phyloP scores from a whole-genome alignment of 2,797 vertebrate genomes.

The Halcyon leucocephala region DNA sequence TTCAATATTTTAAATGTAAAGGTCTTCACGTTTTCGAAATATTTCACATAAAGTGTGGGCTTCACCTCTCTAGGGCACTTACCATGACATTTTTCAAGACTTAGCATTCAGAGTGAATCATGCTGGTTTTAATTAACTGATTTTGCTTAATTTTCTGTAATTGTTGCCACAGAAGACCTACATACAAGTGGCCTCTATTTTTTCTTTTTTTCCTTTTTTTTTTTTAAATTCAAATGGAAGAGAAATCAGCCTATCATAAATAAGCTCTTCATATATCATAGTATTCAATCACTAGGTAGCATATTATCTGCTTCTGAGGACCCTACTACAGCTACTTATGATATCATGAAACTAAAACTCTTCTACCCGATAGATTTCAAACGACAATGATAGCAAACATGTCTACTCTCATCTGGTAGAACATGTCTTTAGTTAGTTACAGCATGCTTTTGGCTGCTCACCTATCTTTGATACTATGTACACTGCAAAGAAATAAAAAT shows the following conservation, averaged over 20 bases:
- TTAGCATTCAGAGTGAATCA: background rate
- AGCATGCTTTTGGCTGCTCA: background rate
- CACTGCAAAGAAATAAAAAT: background rate
- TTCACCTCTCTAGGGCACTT: background rate
- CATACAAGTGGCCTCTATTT: background rate
- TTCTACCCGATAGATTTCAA: background rate
- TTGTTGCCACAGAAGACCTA: background rate
- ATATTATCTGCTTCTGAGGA: background rate
- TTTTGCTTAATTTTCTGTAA: background rate
- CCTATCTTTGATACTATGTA: background rate
- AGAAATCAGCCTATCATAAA: background rate
- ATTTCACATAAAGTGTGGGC: background rate
- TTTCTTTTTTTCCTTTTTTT: no score
- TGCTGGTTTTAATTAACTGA: background rate
- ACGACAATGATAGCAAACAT: background rate
- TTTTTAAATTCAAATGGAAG: background rate
- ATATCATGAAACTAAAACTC: background rate
- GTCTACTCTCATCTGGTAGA: background rate
- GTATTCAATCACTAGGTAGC: background rate
- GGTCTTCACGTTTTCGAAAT: background rate
- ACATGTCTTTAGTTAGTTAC: background rate
- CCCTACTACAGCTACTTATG: background rate
- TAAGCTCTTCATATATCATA: background rate
- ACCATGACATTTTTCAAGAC: background rate
- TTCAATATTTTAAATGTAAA: background rate